phyloP scores from a whole-genome alignment of 2,113 vertebrate species.

The Rhegmatorhina hoffmannsi region DNA sequence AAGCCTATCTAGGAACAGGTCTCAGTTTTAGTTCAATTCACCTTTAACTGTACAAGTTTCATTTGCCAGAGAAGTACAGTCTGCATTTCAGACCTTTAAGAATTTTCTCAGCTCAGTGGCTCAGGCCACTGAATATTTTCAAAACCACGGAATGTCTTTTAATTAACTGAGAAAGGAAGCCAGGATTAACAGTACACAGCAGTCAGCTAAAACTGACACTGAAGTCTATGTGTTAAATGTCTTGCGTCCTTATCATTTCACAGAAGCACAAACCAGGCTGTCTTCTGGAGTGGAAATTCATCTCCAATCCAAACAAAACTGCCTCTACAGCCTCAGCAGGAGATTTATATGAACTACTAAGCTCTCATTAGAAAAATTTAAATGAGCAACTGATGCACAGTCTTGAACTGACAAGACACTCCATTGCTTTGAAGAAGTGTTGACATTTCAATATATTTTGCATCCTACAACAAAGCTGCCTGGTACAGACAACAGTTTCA shows the following conservation, averaged over 20 bases:
- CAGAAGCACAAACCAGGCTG: neutral
- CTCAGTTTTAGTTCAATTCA: neutral
- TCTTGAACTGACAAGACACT: neutral
- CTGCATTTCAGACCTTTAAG: neutral
- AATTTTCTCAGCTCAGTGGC: neutral
- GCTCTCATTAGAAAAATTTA: constrained; percentile 39
- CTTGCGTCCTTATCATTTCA: neutral
- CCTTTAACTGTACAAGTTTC: neutral
- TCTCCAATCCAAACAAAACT: neutral
- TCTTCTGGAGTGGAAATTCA: neutral
- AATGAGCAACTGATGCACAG: constrained; percentile 13
- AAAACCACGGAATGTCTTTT: neutral
- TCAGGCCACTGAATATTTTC: neutral
- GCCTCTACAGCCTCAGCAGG: constrained; percentile 4
- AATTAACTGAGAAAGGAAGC: neutral
- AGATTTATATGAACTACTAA: neutral
- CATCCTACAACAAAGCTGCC: neutral
- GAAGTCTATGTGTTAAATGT: neutral
- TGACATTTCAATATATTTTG: constrained; percentile 15
- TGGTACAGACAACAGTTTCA: neutral
- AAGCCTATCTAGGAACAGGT: neutral
- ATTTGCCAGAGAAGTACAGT: neutral
- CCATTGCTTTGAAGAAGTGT: neutral
- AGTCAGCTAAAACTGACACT: neutral
- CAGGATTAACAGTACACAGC: neutral